phyloP scores from a whole-genome alignment of 2,888 invertebrate species.

The Hypercompe scribonia region DNA sequence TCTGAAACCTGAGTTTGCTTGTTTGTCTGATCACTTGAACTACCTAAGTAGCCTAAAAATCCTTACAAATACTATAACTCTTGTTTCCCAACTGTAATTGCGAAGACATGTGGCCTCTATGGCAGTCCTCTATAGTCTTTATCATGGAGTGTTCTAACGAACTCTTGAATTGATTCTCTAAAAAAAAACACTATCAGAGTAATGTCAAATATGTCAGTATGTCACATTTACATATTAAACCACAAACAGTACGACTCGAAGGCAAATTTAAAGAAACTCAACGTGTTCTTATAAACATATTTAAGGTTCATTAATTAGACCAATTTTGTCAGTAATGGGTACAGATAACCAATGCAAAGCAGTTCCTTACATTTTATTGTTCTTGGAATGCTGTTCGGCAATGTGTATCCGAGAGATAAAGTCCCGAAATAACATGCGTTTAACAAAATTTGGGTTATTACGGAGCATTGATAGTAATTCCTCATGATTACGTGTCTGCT shows the following conservation, averaged over 20 bases:
- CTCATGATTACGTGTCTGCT: constrained; percentile 44
- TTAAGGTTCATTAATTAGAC: background rate
- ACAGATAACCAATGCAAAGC: background rate
- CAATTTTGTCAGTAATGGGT: constrained; percentile 4
- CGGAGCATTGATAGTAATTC: constrained; percentile 41
- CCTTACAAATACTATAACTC: no score
- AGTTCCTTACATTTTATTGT: constrained; percentile 1
- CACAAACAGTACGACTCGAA: background rate
- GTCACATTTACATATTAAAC: background rate
- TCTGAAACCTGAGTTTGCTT: no score
- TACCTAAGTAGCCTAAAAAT: background rate
- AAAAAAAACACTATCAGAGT: no score
- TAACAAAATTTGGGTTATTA: constrained; percentile 43
- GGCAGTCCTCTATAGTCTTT: no score
- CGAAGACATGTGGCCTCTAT: no score
- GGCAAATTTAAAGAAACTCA: background rate
- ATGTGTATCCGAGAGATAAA: constrained; percentile 33
- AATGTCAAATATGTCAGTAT: background rate
- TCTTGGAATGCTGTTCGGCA: background rate
- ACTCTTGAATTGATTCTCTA: no score
- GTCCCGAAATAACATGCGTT: constrained; percentile 31
- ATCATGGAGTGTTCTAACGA: no score
- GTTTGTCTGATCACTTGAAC: background rate
- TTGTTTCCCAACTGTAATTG: no score
- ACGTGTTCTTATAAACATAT: background rate